phyloP scores from a whole-genome alignment of 2,888 invertebrate genomes.

The Orthosia gothica region DNA sequence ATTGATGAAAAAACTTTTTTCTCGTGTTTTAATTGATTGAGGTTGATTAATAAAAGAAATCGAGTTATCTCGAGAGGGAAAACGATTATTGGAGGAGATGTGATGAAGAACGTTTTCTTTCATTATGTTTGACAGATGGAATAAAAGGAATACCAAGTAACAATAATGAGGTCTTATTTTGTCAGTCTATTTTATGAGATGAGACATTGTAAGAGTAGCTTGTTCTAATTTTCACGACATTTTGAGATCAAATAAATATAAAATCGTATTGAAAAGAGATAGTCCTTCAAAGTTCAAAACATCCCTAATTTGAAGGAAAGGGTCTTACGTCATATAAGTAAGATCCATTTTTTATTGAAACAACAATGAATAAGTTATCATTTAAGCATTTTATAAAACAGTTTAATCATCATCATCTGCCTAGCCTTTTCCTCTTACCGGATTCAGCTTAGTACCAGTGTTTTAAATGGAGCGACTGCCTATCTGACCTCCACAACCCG shows the following conservation, averaged over 20 bases:
- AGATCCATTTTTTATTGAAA: too few relatives aligned
- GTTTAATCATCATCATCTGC: too few relatives aligned
- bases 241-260: background rate
- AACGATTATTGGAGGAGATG: background rate
- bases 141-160: background rate
- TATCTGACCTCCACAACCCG: too few relatives aligned
- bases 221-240: background rate
- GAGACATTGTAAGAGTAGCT: too few relatives aligned
- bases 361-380: too few relatives aligned
- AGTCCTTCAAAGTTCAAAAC: too few relatives aligned
- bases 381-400: too few relatives aligned
- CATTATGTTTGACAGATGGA: background rate
- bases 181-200: background rate
- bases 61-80: slow-evolving; percentile 25
- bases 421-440: too few relatives aligned
- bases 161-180: background rate
- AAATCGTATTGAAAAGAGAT: background rate
- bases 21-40: slow-evolving; percentile 54
- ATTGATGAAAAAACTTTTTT: slow-evolving; percentile 27
- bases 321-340: too few relatives aligned
- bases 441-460: too few relatives aligned
- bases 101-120: slow-evolving; percentile 12
- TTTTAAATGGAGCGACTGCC: too few relatives aligned
- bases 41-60: slow-evolving; percentile 47
- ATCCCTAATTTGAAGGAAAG: too few relatives aligned